Evolutionary conservation across 2,888 invertebrate genomes (phyloP).

Genomic region (Zhuqinia jingwanae): DNA sequence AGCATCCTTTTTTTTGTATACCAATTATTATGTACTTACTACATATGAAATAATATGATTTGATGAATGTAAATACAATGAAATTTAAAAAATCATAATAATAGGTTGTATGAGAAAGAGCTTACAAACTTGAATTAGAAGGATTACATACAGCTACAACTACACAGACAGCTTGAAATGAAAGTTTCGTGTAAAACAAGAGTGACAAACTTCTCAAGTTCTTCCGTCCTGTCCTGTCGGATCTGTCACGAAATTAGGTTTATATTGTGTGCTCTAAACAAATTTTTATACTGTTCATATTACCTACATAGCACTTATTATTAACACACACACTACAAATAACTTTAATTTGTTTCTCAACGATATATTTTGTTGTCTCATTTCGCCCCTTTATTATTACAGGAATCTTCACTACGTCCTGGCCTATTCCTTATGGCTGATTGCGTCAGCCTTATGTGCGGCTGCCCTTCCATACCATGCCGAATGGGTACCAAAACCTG

Average conservation of each 20-base stretch:
- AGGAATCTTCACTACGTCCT: conserved; percentile 77
- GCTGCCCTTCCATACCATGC: conserved; percentile 77
- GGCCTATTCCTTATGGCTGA: conserved; percentile 73
- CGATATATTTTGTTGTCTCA: conserved; percentile 4
- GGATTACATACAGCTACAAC: too few relatives aligned
- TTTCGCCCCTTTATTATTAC: conserved; percentile 26
- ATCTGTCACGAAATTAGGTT: not conserved
- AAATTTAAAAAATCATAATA: not conserved
- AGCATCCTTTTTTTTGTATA: conserved; percentile 41
- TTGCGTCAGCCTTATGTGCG: conserved; percentile 68
- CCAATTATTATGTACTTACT: conserved; percentile 36
- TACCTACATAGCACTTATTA: too few relatives aligned
- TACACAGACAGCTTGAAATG: too few relatives aligned
- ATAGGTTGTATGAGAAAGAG: not conserved
- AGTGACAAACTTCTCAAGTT: too few relatives aligned
- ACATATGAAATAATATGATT: conserved; percentile 4
- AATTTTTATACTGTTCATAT: not conserved
- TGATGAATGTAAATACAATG: not conserved
- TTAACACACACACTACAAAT: not conserved
- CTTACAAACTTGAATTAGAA: too few relatives aligned
- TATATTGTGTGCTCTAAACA: not conserved
- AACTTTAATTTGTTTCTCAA: not conserved
- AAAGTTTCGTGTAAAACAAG: too few relatives aligned
- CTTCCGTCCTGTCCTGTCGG: too few relatives aligned
- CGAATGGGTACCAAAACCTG: conserved; percentile 74